Conservation (phyloP, 2,888 invertebrate genomes). For the Pheosia tremula region DNA sequence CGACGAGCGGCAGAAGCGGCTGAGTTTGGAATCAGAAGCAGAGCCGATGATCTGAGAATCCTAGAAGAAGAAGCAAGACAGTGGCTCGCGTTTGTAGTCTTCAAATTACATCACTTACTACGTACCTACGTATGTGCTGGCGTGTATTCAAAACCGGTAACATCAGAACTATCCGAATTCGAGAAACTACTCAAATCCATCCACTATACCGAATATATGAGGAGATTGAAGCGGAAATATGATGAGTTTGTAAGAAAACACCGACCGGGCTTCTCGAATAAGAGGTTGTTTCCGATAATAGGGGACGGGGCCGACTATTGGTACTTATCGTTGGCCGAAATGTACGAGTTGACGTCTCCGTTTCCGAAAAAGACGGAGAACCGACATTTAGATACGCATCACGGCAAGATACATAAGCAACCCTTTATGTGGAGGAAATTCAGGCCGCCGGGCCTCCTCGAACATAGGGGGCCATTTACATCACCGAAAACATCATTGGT, state of each 20-base stretch:
- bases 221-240: slow-evolving; percentile 69
- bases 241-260: slow-evolving; percentile 75
- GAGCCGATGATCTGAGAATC: slow-evolving; percentile 70
- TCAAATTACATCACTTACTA: slow-evolving; percentile 75
- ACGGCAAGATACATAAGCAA: slow-evolving; percentile 62
- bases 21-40: slow-evolving; percentile 69
- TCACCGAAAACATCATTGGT: slow-evolving; percentile 36
- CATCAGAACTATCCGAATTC: slow-evolving; percentile 68
- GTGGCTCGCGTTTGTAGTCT: slow-evolving; percentile 77
- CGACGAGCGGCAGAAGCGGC: slow-evolving; percentile 70
- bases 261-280: slow-evolving; percentile 71
- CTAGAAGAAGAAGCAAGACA: slow-evolving; percentile 75
- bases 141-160: slow-evolving; percentile 65
- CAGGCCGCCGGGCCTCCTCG: slow-evolving; percentile 40
- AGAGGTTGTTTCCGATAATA: slow-evolving; percentile 74
- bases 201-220: slow-evolving; percentile 74
- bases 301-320: slow-evolving; percentile 77
- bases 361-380: slow-evolving; percentile 42
- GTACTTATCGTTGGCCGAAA: slow-evolving; percentile 78
- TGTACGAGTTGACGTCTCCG: slow-evolving; percentile 72
- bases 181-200: slow-evolving; percentile 75
- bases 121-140: slow-evolving; percentile 70
- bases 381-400: slow-evolving; percentile 60
- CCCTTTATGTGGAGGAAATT: slow-evolving; percentile 74
- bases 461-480: slow-evolving; percentile 66